phyloP scores from a whole-genome alignment of 2,888 invertebrate species.

The Platycheirus albimanus region DNA sequence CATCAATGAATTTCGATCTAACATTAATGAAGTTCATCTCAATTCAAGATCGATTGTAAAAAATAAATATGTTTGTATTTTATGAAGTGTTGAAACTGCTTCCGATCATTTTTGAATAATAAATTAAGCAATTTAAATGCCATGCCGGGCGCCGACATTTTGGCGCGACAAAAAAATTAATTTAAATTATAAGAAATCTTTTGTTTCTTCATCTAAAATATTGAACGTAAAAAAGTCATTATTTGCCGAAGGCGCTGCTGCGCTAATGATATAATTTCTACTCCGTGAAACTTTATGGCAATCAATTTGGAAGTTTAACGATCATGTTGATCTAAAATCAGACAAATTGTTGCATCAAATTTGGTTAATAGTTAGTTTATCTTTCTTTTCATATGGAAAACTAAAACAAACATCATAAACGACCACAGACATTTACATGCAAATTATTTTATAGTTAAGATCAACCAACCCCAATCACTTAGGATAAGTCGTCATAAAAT shows the following conservation, averaged over 20 bases:
- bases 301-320: conserved; percentile 56
- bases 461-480: conserved; percentile 53
- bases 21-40: neutral
- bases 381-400: conserved; percentile 1
- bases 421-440: conserved; percentile 54
- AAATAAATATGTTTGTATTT: neutral
- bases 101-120: conserved; percentile 22
- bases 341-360: conserved; percentile 39
- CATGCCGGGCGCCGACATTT: conserved; percentile 17
- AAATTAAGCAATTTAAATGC: conserved; percentile 42
- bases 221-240: conserved; percentile 47
- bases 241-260: conserved; percentile 51
- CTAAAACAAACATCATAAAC: neutral
- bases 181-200: conserved; percentile 4
- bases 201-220: conserved; percentile 24
- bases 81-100: conserved; percentile 10
- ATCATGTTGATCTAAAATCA: conserved; percentile 42
- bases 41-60: neutral
- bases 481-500: conserved; percentile 27
- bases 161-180: conserved; percentile 2
- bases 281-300: conserved; percentile 53
- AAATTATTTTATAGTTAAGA: conserved; percentile 32
- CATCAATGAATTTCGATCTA: neutral
- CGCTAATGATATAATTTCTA: conserved; percentile 37
- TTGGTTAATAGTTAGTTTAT: conserved; percentile 51